Evolutionary conservation across 2,888 invertebrate species (phyloP).

Genomic region (Zele albiditarsus): DNA sequence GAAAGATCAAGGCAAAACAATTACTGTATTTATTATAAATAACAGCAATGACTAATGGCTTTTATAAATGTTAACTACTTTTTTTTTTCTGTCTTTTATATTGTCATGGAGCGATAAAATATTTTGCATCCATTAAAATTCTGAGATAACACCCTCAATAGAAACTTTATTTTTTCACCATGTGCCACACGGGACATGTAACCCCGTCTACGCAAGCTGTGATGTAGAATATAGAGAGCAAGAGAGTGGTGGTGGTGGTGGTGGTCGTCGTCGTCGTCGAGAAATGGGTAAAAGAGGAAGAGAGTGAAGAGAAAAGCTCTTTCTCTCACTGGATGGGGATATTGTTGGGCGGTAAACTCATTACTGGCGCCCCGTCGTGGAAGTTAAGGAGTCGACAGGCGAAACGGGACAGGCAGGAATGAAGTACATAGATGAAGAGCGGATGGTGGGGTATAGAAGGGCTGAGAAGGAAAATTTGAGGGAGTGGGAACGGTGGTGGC

Average conservation of each 20-base stretch:
- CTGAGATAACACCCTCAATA: conserved; percentile 29
- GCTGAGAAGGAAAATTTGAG: neutral
- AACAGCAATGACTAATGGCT: neutral
- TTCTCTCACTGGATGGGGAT: neutral
- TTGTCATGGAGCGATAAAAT: conserved; percentile 15
- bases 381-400: conserved; percentile 32
- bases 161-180: conserved; percentile 32
- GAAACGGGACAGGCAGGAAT: conserved; percentile 15
- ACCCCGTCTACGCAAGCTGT: conserved; percentile 20
- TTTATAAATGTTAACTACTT: neutral
- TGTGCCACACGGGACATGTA: conserved; percentile 4
- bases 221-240: neutral
- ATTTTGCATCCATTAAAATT: conserved; percentile 21
- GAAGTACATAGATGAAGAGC: conserved; percentile 3
- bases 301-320: neutral
- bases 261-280: neutral
- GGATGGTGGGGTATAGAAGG: neutral
- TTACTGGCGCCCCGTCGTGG: conserved; percentile 26
- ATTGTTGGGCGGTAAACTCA: conserved; percentile 36
- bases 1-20: too few species aligned
- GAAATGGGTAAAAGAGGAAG: conserved; percentile 10
- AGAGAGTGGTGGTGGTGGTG: neutral
- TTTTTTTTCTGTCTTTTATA: neutral
- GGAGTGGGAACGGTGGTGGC: neutral
- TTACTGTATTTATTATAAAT: too few species aligned